Base-by-base conservation (phyloP, 1,140 invertebrate species). In the Manduca sexta region DNA sequence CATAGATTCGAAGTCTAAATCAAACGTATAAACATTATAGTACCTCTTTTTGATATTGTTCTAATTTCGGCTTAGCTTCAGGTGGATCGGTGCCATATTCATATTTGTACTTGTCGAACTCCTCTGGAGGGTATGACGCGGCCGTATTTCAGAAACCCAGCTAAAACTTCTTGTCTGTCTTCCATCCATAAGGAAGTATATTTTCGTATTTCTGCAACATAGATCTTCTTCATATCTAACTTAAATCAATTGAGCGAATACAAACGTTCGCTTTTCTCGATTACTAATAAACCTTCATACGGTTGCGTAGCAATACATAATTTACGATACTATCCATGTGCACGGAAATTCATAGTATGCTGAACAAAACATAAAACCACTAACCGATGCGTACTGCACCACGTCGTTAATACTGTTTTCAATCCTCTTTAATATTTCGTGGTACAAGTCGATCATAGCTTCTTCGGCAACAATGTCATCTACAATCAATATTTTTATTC, bases 111-210 rank as follows among this genome's bases (percentile, higher is more conserved):
- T 84, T 77, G 29, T 89, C 87, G 43, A 87, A 73, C 56, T 92
- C 91, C 48, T 92, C 90, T 0, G 87, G 76, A 1, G 89, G 86
- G 33, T 2, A 93, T 83, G 4, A 89, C 86, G 47, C 89, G 87
- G 11, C 91, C 90, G 61, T 91, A 92, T 38, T 89, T 88, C 42
- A 93, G 64, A 79, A 93, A 93, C 53, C 89, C 86, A 5, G 87
- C 64, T 61, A 93, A 82, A 44, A 90, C 90, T 57, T 92, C 90
- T 43, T 90, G 87, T 16, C 90, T 70, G 64, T 93, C 90, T 68
- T 92, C 91, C 41, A 89, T 74, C 92, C 92, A 93, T 12, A 93
- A 67, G 42, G 90, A 91, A n/a, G 89, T 75, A 60, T 88, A 87
- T 80, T 84, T 45, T 86, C 79, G 46, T 84, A 87, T 76, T 76